Conservation (phyloP, 2,113 vertebrate genomes). For the Paraplagusia blochii region DNA sequence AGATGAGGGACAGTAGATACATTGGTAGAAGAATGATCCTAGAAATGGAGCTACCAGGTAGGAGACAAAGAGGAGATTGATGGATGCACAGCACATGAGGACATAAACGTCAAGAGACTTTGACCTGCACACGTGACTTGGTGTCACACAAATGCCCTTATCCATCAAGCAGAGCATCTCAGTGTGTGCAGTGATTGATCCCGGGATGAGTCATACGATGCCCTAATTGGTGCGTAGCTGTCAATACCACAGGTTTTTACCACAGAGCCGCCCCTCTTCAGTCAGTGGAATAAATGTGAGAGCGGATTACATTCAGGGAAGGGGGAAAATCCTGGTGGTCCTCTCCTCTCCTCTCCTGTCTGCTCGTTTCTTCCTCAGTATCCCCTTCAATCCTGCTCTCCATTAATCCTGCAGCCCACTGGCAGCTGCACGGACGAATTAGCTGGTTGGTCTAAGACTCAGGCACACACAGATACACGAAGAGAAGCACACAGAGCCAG, state of each 20-base stretch:
- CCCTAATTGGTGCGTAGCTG: slow-evolving; percentile 63
- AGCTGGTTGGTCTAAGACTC: slow-evolving; percentile 31
- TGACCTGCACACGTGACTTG: slow-evolving; percentile 25
- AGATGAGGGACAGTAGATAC: too few relatives aligned
- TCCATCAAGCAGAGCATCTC: slow-evolving; percentile 43
- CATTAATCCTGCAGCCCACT: slow-evolving; percentile 26
- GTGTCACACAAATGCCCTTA: slow-evolving; percentile 16
- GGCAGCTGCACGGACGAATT: slow-evolving; percentile 46
- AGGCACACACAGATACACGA: slow-evolving; percentile 18
- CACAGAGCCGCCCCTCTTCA: slow-evolving; percentile 17
- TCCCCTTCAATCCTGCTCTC: slow-evolving; percentile 26
- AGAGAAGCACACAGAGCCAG: slow-evolving; percentile 43
- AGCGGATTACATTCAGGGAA: slow-evolving; percentile 15
- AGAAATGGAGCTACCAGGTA: too few relatives aligned
- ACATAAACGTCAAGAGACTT: slow-evolving; percentile 11
- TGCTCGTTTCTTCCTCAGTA: slow-evolving; percentile 32
- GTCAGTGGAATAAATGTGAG: slow-evolving; percentile 12
- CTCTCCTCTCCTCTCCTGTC: slow-evolving; percentile 12
- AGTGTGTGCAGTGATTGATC: slow-evolving; percentile 59
- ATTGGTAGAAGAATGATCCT: too few relatives aligned
- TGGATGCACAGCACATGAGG: slow-evolving; percentile 26
- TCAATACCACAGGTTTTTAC: slow-evolving; percentile 52
- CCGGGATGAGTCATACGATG: slow-evolving; percentile 28
- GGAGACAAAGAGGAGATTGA: too few relatives aligned
- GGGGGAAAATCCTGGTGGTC: slow-evolving; percentile 1